Percentiles rank a stretch among this genome's conserved stretches.
Conservation (phyloP, 2,113 vertebrate genomes). For the Edolisoma coerulescens region DNA sequence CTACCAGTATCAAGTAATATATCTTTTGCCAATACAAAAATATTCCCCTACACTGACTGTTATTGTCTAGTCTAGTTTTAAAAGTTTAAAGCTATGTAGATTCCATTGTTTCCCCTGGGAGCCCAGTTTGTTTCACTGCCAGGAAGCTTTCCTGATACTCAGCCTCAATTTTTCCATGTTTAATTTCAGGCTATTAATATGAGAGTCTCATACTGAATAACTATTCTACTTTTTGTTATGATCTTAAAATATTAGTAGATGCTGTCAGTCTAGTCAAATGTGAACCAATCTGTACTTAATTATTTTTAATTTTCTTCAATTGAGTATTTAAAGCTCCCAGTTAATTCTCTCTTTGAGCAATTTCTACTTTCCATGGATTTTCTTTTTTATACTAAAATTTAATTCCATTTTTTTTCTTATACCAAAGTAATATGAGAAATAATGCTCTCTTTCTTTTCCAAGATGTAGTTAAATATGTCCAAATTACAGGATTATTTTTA, state of each 20-base stretch:
- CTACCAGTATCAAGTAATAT: background rate
- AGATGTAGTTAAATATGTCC: background rate
- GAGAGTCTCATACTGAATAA: background rate
- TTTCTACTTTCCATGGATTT: background rate
- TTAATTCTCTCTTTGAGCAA: background rate
- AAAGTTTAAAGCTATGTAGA: slow-evolving; percentile 36
- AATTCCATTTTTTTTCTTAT: background rate
- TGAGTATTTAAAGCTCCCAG: background rate
- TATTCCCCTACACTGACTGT: slow-evolving; percentile 23
- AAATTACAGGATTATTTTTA: background rate
- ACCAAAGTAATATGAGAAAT: background rate
- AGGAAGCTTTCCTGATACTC: slow-evolving; percentile 55
- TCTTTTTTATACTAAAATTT: background rate
- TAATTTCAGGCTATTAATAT: slow-evolving; percentile 60
- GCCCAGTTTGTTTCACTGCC: slow-evolving; percentile 39
- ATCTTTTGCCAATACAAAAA: slow-evolving; percentile 17
- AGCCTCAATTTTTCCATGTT: slow-evolving; percentile 63
- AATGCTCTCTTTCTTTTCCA: background rate
- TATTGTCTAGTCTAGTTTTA: slow-evolving; percentile 62
- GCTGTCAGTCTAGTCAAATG: background rate
- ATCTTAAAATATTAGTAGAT: slow-evolving; percentile 13
- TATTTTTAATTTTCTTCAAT: background rate
- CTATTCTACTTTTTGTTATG: background rate
- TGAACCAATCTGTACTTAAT: background rate
- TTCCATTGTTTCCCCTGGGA: slow-evolving; percentile 58